Evolutionary conservation across 1,140 invertebrate genomes (phyloP), one percentile per base, ranked within the genome.

Genomic region (Diprion similis): DNA sequence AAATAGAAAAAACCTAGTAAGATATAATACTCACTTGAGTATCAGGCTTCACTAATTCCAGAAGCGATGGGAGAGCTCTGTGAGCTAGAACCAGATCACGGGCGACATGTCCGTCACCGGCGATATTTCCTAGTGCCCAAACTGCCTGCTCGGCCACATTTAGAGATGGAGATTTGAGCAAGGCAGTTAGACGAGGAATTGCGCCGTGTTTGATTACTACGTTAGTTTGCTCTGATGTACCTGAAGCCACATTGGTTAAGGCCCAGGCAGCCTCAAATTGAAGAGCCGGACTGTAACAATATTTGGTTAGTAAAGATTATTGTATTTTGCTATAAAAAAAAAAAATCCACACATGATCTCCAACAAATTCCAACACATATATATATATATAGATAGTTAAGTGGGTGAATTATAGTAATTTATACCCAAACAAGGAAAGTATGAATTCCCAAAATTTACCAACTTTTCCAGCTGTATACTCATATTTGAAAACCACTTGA

Each of bases 241-340:
- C 98, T 0, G 97, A 99, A 11, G 98, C 98, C 77, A 99, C 97
- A 83, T 99, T 99, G 47, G 98, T 99, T 19, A 99, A 86, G 1
- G 97, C 97, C 98, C 98, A 99, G 1, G 98, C 95, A 45, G 98
- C 95, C 89, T 99, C 98, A 89, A 99, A 99, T 86, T 99, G 98
- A 10, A 99, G 87, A 69, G 92, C 90, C n/a, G 94, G 89, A 79
- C 96, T 97, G 83, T 11, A 89, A 89, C 69, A 73, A 19, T 75
- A 24, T 8, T 80, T 18, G 51, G 37, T 19, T 69, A 13, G n/a
- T 11, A 71, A 66, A 76, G 1, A 37, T 13, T 72, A 72, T 11
- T 13, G 70, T 71, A 71, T 70, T 70, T 46, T 69, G 13, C 47
- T 51, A 24, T 68, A 76, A 68, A 66, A 71, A 8, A 8, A 65